Base-by-base conservation (phyloP, 1,140 invertebrate genomes). In the Eurosta solidaginis region DNA sequence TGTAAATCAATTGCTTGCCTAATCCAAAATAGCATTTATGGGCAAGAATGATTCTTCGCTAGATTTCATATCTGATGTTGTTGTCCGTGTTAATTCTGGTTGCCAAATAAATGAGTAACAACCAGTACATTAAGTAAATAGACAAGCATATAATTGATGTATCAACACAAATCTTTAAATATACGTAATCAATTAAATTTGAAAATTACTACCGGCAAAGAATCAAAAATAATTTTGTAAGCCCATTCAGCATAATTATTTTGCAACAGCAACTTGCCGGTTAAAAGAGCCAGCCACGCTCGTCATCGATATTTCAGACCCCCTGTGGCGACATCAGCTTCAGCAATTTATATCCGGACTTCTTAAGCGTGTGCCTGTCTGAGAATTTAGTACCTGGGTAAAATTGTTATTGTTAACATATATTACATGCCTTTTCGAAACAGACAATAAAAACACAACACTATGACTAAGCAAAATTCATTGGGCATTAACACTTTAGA, bases 291-390 rank as follows among this genome's bases (percentile, higher is more conserved):
- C 33, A 9, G 33, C 1, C 27, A 68, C 27, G 33, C 59, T n/a
- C n/a, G n/a, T n/a, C 36, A 68, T 22, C 36, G 2, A 68, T 40
- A 68, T 40, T 68, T 7, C 5, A 20, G 7, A 29, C 27, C 40
- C 29, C 27, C 4, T 17, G 27, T 20, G 36, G n/a, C 9, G 7
- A 42, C 33, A 20, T 20, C 27, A 22, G 33, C 33, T 68, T 29
- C 29, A n/a, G n/a, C n/a, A n/a, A n/a, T n/a, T 20, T 40, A 68
- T 33, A 68, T 68, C 59, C 59, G 59, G 59, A 68, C 59, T 29
- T 68, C 33, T 40, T 36, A 68, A 68, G 12, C 22, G 59, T 68
- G 59, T 68, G 59, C 59, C 33, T 20, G 59, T 36, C 33, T 68
- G 36, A 29, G 59, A 68, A 40, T 68, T 68, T 25, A 3, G n/a